Base-by-base conservation (phyloP, 2,113 vertebrate genomes). In the Elephas maximus region DNA sequence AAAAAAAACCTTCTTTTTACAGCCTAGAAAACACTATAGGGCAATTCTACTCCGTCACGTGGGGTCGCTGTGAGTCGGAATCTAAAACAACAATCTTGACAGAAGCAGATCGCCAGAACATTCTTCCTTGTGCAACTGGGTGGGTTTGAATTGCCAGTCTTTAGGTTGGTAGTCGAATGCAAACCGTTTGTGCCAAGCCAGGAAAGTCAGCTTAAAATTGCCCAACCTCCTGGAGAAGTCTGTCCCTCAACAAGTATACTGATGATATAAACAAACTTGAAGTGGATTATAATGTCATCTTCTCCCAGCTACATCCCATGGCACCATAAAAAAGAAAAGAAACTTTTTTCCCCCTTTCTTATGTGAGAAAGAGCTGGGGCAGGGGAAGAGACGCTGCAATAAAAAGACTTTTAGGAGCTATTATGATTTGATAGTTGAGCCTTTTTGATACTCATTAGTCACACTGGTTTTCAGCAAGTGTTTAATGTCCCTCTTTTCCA, bases 401-500 rank as follows among this genome's bases (percentile, higher is more conserved):
- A 1, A 0, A 41, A 67, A 97, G 90, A 94, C 88, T 74, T 65
- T 86, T 88, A 76, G 96, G 57, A 90, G 88, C 45, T 95, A 17
- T 81, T 53, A 74, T 71, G 57, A n/a, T 44, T 57, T 82, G 12
- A 23, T 21, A 21, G 18, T 53, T n/a, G 51, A 37, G 20, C 17
- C 20, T 95, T 21, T 6, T 73, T 83, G 45, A 1, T 85, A 81
- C 92, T 92, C 71, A 48, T 96, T 93, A 90, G 91, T 94, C 98
- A 93, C 48, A 94, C 90, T 57, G 79, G 65, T 95, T 94, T 91
- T 95, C 80, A 93, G 89, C 92, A 97, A 60, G 96, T 67, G 0
- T 95, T 92, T 98, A 93, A 97, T 96, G 97, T 98, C 93, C 95
- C 69, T 97, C 67, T 89, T 79, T 94, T 63, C 80, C 73, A 94